phyloP scores from a whole-genome alignment of 2,888 invertebrate genomes.

The Eristalinus sepulchralis region DNA sequence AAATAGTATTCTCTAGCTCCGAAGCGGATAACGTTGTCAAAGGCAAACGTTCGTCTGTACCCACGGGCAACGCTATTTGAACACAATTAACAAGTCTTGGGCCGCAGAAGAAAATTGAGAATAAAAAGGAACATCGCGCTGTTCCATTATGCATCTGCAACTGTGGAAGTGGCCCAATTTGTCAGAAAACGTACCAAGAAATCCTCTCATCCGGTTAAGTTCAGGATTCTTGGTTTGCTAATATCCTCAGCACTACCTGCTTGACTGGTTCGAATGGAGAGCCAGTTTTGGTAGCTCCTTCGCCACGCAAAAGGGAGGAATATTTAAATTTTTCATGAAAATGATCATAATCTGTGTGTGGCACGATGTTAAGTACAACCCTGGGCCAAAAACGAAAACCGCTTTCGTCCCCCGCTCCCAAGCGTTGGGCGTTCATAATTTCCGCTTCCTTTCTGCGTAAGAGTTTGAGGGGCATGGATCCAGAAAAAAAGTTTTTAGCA shows the following conservation, averaged over 20 bases:
- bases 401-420: neutral
- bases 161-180: conserved; percentile 63
- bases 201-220: conserved; percentile 25
- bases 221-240: conserved; percentile 17
- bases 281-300: conserved; percentile 19
- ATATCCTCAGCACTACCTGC: conserved; percentile 33
- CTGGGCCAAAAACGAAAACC: neutral
- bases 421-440: neutral
- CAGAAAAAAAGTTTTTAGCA: conserved; percentile 43
- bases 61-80: conserved; percentile 2
- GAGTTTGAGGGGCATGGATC: neutral
- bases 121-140: conserved; percentile 39
- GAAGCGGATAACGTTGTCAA: conserved; percentile 5
- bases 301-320: conserved; percentile 40
- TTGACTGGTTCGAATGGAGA: conserved; percentile 44
- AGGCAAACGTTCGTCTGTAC: neutral
- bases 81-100: conserved; percentile 45
- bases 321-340: conserved; percentile 62
- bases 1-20: conserved; percentile 41
- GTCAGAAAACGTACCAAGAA: conserved; percentile 41
- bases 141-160: conserved; percentile 60
- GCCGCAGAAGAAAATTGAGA: neutral
- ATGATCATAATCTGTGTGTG: conserved; percentile 61
- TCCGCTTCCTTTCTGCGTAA: neutral
- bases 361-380: conserved; percentile 35